phyloP scores from a whole-genome alignment of 2,113 vertebrate species.

The Clinocottus analis region DNA sequence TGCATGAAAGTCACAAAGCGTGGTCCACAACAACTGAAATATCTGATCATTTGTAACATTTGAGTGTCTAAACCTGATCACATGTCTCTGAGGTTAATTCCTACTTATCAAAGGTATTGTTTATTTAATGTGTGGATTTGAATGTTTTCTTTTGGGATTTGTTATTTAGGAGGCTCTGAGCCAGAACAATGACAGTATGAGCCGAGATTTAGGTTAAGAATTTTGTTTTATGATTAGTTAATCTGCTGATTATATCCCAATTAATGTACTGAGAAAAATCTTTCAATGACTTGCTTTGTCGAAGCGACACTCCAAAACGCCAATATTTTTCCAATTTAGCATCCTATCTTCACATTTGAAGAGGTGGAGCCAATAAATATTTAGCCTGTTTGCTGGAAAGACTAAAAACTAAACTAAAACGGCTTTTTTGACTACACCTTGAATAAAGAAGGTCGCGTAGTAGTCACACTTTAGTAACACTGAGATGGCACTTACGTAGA shows the following conservation, averaged over 20 bases:
- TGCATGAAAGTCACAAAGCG: not conserved
- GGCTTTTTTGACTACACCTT: too few relatives aligned
- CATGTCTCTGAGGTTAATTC: not conserved
- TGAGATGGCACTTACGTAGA: too few relatives aligned
- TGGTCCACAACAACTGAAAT: not conserved
- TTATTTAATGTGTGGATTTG: not conserved
- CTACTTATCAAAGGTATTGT: not conserved
- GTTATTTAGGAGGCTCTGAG: not conserved
- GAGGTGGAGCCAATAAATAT: not conserved
- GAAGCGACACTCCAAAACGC: not conserved
- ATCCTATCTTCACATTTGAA: not conserved
- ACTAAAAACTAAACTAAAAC: too few relatives aligned
- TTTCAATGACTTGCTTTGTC: not conserved
- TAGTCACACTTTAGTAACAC: too few relatives aligned
- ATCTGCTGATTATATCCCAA: not conserved
- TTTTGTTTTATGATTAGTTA: conserved; percentile 6
- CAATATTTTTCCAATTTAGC: not conserved
- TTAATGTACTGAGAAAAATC: not conserved
- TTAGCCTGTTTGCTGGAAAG: not conserved
- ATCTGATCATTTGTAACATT: not conserved
- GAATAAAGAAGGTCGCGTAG: too few relatives aligned
- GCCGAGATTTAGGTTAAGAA: not conserved
- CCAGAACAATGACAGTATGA: not conserved
- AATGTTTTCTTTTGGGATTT: not conserved
- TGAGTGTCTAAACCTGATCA: not conserved